phyloP scores from a whole-genome alignment of 2,888 invertebrate species.

The Drosophila falleni region DNA sequence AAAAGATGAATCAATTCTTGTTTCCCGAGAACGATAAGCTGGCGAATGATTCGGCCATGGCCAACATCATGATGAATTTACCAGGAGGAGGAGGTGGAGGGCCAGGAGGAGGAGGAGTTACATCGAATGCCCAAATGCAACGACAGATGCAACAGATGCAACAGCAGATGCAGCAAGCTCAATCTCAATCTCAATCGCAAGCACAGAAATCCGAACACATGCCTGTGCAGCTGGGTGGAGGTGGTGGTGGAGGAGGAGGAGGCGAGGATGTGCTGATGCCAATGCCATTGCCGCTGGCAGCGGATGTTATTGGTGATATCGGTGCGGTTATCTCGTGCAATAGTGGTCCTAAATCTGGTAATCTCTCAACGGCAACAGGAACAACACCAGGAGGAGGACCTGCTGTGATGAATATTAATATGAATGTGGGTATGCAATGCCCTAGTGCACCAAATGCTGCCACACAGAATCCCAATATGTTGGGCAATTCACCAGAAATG shows the following conservation, averaged over 20 bases:
- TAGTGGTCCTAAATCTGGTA: constrained; percentile 52
- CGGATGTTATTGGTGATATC: constrained; percentile 67
- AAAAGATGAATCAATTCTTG: constrained; percentile 96
- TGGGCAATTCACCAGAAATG: constrained; percentile 65
- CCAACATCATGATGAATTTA: constrained; percentile 63
- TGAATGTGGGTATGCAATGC: constrained; percentile 41
- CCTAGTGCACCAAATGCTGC: constrained; percentile 40
- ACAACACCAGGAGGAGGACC: constrained; percentile 9
- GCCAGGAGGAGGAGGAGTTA: too few relatives aligned
- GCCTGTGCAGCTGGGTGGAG: constrained; percentile 73
- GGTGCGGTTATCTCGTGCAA: constrained; percentile 54
- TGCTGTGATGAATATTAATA: constrained; percentile 42
- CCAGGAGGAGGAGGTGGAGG: constrained; percentile 18
- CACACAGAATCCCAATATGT: constrained; percentile 23
- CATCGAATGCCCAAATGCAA: constrained; percentile 59
- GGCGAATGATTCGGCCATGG: constrained; percentile 41
- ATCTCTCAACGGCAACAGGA: constrained; percentile 38
- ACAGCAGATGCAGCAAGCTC: constrained; percentile 17
- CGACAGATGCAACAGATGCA: constrained; percentile 54
- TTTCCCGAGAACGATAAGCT: constrained; percentile 90
- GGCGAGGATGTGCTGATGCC: constrained; percentile 60
- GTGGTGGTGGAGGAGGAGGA: constrained; percentile 65
- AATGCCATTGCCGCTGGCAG: constrained; percentile 39
- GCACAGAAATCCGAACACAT: constrained; percentile 58
- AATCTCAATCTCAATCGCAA: not conserved